phyloP scores from a whole-genome alignment of 2,888 invertebrate species.

The Pilophorus perplexus region DNA sequence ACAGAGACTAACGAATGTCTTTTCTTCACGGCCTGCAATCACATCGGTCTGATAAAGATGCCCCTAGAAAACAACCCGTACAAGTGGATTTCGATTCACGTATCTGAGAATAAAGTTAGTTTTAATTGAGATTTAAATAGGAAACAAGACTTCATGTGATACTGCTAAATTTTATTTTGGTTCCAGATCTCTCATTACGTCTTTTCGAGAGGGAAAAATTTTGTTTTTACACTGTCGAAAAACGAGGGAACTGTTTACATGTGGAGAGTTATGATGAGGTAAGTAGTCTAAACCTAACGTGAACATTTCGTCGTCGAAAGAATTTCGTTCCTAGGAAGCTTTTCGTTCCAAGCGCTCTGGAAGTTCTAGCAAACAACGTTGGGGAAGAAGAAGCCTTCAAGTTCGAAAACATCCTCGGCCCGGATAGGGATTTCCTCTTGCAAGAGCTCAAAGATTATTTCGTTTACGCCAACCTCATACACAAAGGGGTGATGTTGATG shows the following conservation, averaged over 20 bases:
- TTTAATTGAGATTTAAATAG: neutral
- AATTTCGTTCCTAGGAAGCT: too few species aligned
- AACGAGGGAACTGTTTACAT: conserved; percentile 26
- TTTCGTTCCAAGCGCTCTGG: conserved; percentile 20
- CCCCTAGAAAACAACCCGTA: conserved; percentile 43
- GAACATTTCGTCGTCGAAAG: too few species aligned
- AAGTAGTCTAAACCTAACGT: neutral
- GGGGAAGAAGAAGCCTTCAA: conserved; percentile 29
- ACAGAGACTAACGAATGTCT: conserved; percentile 29
- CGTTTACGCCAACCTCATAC: conserved; percentile 35
- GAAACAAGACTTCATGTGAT: neutral
- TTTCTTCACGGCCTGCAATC: conserved; percentile 36
- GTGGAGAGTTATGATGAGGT: conserved; percentile 38
- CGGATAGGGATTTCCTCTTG: conserved; percentile 24
- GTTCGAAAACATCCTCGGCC: conserved; percentile 30
- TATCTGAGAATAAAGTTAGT: conserved; percentile 31
- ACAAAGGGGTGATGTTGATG: conserved; percentile 22
- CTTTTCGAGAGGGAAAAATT: conserved; percentile 21
- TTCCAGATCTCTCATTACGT: conserved; percentile 10
- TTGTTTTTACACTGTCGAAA: conserved; percentile 31
- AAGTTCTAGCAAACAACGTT: conserved; percentile 26
- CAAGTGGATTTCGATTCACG: conserved; percentile 37
- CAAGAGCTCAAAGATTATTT: conserved; percentile 42
- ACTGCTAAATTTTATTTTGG: neutral
- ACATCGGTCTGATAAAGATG: conserved; percentile 42